phyloP scores from a whole-genome alignment of 2,888 invertebrate genomes.

The Metopia argyrocephala region DNA sequence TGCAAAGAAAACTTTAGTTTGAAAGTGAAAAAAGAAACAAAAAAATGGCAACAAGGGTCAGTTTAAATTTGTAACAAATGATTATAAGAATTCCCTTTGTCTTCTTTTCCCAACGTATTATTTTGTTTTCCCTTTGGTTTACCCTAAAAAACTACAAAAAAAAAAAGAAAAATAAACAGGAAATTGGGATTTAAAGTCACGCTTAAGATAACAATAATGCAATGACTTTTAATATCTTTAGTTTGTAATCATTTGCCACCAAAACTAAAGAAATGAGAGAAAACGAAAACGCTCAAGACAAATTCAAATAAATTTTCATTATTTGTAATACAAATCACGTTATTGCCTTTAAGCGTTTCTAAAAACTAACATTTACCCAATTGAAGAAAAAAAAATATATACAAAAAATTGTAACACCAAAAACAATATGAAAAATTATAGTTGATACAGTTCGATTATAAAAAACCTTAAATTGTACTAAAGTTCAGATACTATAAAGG shows the following conservation, averaged over 20 bases:
- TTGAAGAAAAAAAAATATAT: not conserved
- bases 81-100: not conserved
- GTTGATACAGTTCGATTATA: too few relatives aligned
- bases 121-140: not conserved
- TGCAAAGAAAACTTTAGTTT: not conserved
- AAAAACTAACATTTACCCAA: constrained; percentile 35
- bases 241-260: constrained; percentile 62
- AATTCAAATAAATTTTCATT: constrained; percentile 44
- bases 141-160: too few relatives aligned
- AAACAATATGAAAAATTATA: too few relatives aligned
- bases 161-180: too few relatives aligned
- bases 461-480: too few relatives aligned
- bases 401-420: not conserved
- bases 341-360: constrained; percentile 55
- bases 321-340: constrained; percentile 57
- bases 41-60: constrained; percentile 49
- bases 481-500: too few relatives aligned
- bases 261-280: not conserved
- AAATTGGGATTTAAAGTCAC: constrained; percentile 48
- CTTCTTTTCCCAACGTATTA: not conserved
- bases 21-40: not conserved
- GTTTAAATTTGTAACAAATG: constrained; percentile 46
- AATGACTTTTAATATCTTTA: constrained; percentile 66
- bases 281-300: constrained; percentile 22
- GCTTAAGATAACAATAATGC: constrained; percentile 66